Conservation (phyloP, 2,797 vertebrate genomes). For the Tolypeutes matacus region DNA sequence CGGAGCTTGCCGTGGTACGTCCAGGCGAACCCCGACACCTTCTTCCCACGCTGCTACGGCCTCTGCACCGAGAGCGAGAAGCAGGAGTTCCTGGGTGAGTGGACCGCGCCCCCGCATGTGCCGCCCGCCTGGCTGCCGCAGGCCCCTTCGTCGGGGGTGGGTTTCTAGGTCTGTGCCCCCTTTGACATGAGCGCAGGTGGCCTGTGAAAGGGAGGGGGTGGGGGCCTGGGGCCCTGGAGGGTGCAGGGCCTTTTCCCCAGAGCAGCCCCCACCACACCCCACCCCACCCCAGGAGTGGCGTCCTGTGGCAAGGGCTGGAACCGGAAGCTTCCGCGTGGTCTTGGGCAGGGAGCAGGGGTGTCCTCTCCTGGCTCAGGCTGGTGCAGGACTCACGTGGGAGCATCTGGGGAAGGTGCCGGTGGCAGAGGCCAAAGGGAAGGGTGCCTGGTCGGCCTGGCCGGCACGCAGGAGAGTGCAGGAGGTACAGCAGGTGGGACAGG, state of each 20-base stretch:
- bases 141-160: background rate
- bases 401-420: background rate
- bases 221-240: no score
- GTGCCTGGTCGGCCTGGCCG: background rate
- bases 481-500: background rate
- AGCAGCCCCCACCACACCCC: no score
- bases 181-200: background rate
- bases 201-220: background rate
- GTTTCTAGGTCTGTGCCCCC: background rate
- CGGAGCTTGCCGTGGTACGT: slow-evolving; percentile 84
- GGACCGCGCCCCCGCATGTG: background rate
- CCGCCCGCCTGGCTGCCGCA: no score
- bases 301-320: no score
- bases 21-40: slow-evolving; percentile 80
- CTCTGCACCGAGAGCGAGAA: slow-evolving; percentile 80
- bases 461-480: accelerated
- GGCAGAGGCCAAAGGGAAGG: background rate
- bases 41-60: slow-evolving; percentile 86
- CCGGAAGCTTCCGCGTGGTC: no score
- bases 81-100: slow-evolving; percentile 84
- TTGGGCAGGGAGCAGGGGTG: background rate
- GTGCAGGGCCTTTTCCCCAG: no score
- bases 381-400: no score
- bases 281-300: no score
- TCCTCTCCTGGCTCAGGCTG: background rate